Base-by-base conservation (phyloP, 1,140 invertebrate species). In the Vollenhovia emeryi region DNA sequence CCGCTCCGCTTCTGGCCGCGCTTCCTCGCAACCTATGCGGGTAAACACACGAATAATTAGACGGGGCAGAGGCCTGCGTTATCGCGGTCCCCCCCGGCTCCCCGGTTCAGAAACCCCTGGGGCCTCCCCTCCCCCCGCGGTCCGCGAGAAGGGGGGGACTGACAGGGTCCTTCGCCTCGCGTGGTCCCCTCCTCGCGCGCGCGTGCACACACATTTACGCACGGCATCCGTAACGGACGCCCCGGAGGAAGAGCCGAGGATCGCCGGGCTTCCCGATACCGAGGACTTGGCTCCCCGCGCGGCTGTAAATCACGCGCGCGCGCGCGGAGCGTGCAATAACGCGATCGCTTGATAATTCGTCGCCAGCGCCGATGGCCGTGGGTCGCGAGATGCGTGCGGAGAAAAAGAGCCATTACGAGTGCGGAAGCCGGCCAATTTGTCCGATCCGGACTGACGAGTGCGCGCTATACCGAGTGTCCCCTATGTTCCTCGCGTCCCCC, bases 1-100 rank as follows among this genome's bases (percentile, higher is more conserved):
- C 36, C 62, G 62, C 62, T 64, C 43, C 57, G 36, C 76, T 86
- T 64, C 60, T 64, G 60, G 21, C n/a, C n/a, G 60, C 33, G 36
- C 62, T 64, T 87, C 89, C 80, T 84, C 89, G 79, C 62, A 66
- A 66, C 88, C 91, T 90, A 91, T 92, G 84, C 92, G 92, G 91
- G 84, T 92, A 93, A 93, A 93, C 87, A 93, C 87, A 92, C 87
- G 92, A 93, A 91, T 92, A 94, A 94, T 94, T 94, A 94, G 90
- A 91, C 85, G 83, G 74, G 89, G 57, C 87, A 73, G n/a, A n/a
- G 62, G 86, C 87, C 74, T 88, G 87, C 88, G 90, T 91, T 91
- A 93, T 91, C 91, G 87, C 88, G 75, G 59, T 71, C 57, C 15
- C 85, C 80, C 18, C 86, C 80, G 80, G 71, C 85, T 76, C 18